Conservation (phyloP, 2,113 vertebrate species). For the Megaceryle maxima region DNA sequence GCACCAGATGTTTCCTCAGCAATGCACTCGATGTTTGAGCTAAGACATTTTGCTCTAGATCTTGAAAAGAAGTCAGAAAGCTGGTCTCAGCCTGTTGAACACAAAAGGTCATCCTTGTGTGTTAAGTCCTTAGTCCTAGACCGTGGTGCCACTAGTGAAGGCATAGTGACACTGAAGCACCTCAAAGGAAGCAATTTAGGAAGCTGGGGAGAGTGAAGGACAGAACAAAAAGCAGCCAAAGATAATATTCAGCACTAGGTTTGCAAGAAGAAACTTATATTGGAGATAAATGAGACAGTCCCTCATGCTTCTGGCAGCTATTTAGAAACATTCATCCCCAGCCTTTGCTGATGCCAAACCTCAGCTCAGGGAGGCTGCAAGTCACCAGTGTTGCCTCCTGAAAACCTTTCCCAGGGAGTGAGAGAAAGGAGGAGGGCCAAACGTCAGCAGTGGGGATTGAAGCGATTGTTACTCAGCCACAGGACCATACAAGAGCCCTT, state of each 20-base stretch:
- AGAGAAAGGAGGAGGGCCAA: neutral
- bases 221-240: neutral
- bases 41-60: neutral
- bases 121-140: neutral
- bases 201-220: neutral
- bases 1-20: conserved; percentile 11
- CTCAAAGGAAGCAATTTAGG: neutral
- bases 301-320: neutral
- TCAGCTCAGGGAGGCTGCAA: neutral
- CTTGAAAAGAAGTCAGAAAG: neutral
- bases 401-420: neutral
- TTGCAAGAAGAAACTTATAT: neutral
- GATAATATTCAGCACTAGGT: neutral
- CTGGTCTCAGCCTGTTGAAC: neutral
- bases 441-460: neutral
- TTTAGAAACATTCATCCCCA: neutral
- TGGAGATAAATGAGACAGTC: neutral
- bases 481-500: neutral
- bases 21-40: neutral
- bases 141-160: neutral
- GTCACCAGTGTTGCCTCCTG: neutral
- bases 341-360: neutral
- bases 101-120: neutral
- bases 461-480: neutral
- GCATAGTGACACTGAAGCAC: neutral